Evolutionary conservation across 2,888 invertebrate species (phyloP).

Genomic region (Catocala fraxini): DNA sequence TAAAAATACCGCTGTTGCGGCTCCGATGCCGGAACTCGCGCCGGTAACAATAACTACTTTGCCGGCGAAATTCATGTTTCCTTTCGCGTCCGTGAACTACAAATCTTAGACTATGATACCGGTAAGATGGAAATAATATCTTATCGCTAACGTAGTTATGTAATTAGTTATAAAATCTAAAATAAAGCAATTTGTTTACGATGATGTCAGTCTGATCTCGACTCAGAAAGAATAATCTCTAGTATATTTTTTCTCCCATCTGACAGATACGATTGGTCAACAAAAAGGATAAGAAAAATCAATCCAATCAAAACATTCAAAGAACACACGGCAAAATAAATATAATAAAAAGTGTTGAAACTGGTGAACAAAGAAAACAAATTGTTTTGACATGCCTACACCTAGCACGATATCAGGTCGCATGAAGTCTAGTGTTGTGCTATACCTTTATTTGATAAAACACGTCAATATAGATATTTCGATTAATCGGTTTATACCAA

Average conservation of each 20-base stretch:
- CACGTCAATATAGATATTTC: neutral
- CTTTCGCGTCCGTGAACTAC: slow-evolving; percentile 6
- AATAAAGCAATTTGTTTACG: slow-evolving; percentile 27
- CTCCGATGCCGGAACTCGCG: slow-evolving; percentile 95
- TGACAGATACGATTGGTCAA: neutral
- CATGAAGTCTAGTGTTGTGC: slow-evolving; percentile 3
- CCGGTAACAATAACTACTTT: slow-evolving; percentile 93
- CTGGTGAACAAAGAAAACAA: neutral
- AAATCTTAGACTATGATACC: slow-evolving; percentile 7
- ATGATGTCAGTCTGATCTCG: neutral
- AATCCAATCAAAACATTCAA: too few species aligned
- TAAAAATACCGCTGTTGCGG: slow-evolving; percentile 93
- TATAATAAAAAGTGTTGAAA: too few species aligned
- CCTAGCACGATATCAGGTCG: neutral
- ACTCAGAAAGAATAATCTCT: too few species aligned
- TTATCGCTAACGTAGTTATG: slow-evolving; percentile 51
- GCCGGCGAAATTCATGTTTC: slow-evolving; percentile 88
- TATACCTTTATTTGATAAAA: neutral
- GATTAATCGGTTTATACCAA: neutral
- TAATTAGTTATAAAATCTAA: slow-evolving; percentile 32
- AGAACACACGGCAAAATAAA: too few species aligned
- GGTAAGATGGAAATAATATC: slow-evolving; percentile 22
- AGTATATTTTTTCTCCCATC: too few species aligned
- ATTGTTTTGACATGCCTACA: neutral
- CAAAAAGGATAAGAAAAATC: too few species aligned